Evolutionary conservation across 2,113 vertebrate genomes (phyloP), one percentile per base, ranked within the genome.

Genomic region (Leptosomus discolor): DNA sequence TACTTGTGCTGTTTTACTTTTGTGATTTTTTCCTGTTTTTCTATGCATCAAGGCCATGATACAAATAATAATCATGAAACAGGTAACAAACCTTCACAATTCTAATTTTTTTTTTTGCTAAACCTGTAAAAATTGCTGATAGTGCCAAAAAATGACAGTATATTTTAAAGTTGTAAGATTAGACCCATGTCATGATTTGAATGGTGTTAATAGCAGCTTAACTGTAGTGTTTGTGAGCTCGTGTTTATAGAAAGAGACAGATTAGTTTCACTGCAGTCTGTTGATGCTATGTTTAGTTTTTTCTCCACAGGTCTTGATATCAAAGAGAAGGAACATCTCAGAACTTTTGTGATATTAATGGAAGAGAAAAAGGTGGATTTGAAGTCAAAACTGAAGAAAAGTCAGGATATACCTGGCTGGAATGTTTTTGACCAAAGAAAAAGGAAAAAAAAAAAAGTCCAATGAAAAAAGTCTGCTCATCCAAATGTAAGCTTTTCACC

Each of bases 1-100:
- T 74, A 50, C n/a, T 82, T 64, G 18, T 69, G 17, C 29, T 89
- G 15, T 17, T 95, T 87, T 56, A 29, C 14, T 93, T 51, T 27
- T 81, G 22, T 19, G 70, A 27, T 37, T 75, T 89, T 70, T 68
- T 8, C 11, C 20, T 46, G 34, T 63, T 73, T 63, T 94, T 85
- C 39, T 39, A 29, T 48, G 30, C 27, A 45, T 53, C 57, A 85
- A 71, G 63, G 37, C 9, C 5, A 36, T 17, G 10, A 43, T 58
- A 70, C 27, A 93, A 86, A 51, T 56, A 85, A 58, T 53, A 86
- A 50, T 27, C 54, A 68, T 34, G 58, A 68, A 73, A 68, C 32
- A 65, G 34, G 73, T 61, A 92, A 90, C 32, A 91, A 95, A 84
- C 15, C 27, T 60, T 32, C 70, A 87, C 21, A 75, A 54, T 77